Conservation (phyloP, 2,113 vertebrate species). For the Apteryx owenii region DNA sequence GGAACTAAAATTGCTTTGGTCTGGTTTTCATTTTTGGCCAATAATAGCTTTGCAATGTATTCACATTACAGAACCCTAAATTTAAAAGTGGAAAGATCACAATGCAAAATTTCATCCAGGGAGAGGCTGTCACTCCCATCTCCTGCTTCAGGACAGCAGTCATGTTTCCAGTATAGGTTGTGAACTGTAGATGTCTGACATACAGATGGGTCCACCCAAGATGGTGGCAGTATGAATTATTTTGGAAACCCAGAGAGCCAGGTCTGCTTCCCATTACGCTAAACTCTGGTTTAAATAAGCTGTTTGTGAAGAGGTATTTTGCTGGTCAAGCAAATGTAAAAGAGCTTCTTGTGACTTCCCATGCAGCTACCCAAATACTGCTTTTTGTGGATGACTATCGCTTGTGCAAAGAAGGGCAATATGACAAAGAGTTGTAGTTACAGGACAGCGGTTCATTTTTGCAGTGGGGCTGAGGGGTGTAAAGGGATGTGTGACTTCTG, state of each 20-base stretch:
- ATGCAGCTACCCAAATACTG: not conserved
- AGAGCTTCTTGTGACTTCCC: not conserved
- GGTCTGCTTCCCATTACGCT: not conserved
- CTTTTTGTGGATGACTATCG: not conserved
- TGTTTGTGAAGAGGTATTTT: not conserved
- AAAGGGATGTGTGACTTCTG: not conserved
- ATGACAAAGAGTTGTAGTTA: not conserved
- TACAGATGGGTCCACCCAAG: not conserved
- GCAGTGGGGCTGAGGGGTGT: not conserved
- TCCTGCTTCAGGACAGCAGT: not conserved
- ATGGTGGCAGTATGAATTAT: not conserved
- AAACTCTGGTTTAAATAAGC: not conserved
- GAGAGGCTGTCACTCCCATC: not conserved
- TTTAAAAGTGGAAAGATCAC: not conserved
- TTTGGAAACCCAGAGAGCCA: not conserved
- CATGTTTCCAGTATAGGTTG: not conserved
- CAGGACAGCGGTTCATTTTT: not conserved
- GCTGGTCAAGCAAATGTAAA: not conserved
- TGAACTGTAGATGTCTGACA: not conserved
- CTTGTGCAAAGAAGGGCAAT: not conserved
- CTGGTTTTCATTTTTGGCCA: not conserved
- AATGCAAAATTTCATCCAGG: not conserved
- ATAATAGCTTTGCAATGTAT: rapidly evolving
- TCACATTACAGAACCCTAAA: not conserved
- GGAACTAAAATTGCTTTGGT: not conserved